phyloP scores from a whole-genome alignment of 2,113 vertebrate genomes.

The Centrocercus urophasianus region DNA sequence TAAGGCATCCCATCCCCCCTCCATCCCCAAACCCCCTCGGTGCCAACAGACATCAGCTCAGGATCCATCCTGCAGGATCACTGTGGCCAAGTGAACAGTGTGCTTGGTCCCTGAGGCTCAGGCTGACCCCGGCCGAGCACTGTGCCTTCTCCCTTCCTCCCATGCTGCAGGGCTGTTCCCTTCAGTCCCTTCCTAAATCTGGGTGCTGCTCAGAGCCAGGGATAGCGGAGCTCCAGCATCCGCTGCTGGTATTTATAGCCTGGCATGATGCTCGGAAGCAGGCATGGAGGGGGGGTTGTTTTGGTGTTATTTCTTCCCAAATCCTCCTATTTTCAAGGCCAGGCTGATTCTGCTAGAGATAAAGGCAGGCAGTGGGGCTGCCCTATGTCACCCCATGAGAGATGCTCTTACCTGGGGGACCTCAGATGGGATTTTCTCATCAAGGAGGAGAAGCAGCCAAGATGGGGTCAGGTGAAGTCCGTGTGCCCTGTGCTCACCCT shows the following conservation, averaged over 20 bases:
- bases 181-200: neutral
- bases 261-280: neutral
- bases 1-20: neutral
- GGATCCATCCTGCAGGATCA: neutral
- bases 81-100: neutral
- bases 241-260: conserved; percentile 16
- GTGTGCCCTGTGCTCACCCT: neutral
- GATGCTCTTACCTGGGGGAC: neutral
- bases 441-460: neutral
- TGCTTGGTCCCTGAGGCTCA: neutral
- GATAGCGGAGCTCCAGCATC: neutral
- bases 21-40: accelerated
- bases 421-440: neutral
- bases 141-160: neutral
- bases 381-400: accelerated
- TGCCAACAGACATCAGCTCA: neutral
- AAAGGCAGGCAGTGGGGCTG: neutral
- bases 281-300: neutral
- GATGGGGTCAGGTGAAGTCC: neutral
- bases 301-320: neutral
- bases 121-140: neutral
- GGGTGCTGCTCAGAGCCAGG: neutral
- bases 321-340: neutral
- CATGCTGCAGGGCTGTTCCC: neutral
- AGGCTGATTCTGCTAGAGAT: neutral